Evolutionary conservation across 2,797 vertebrate species (phyloP).

Genomic region (Sternotherus odoratus): DNA sequence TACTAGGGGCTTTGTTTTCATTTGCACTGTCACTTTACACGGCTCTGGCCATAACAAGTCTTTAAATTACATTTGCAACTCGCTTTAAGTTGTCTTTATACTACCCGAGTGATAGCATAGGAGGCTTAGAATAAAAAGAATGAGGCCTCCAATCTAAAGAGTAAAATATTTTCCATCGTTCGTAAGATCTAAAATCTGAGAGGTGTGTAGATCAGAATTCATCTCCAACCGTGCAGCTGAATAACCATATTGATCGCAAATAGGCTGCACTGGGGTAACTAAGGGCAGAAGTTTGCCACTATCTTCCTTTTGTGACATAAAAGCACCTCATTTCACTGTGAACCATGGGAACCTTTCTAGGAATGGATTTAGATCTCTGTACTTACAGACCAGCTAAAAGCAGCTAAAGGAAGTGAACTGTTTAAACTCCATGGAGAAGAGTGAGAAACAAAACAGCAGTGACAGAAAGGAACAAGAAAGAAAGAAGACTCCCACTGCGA

Average conservation of each 20-base stretch:
- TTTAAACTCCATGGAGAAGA: conserved; percentile 53
- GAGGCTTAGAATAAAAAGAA: not conserved
- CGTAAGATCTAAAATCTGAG: not conserved
- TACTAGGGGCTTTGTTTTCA: not conserved
- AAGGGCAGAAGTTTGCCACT: not conserved
- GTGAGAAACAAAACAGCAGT: not conserved
- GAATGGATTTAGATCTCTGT: conserved; percentile 23
- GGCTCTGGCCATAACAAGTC: not conserved
- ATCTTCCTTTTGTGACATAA: not conserved
- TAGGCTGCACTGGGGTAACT: not conserved
- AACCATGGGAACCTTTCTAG: conserved; percentile 43
- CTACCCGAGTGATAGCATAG: not conserved
- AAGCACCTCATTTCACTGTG: conserved; percentile 16
- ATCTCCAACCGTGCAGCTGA: not conserved
- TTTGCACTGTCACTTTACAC: not conserved
- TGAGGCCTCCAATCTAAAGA: not conserved
- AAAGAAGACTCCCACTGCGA: not conserved
- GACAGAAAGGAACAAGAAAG: conserved; percentile 41
- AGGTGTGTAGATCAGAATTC: not conserved
- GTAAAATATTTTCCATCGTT: not conserved
- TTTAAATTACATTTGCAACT: not conserved
- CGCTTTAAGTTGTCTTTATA: not conserved
- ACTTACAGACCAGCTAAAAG: conserved; percentile 51
- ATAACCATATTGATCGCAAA: not conserved
- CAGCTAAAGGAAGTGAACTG: conserved; percentile 62